phyloP scores from a whole-genome alignment of 1,140 invertebrate genomes.

The Philopotamus ludificatus region DNA sequence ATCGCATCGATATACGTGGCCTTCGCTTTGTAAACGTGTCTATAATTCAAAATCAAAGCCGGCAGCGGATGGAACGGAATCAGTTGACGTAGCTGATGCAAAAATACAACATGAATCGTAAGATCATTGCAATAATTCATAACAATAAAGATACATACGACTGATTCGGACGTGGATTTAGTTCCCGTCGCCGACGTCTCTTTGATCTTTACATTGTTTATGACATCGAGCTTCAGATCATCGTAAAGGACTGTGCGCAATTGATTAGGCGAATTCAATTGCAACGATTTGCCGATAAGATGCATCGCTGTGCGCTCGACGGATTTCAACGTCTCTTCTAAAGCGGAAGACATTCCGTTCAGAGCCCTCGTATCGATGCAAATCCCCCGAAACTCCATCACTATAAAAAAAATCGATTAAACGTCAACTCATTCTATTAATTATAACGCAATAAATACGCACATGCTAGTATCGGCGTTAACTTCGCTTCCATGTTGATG shows the following conservation, averaged over 20 bases:
- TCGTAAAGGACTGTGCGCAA: constrained; percentile 59
- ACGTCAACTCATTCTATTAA: constrained; percentile 17
- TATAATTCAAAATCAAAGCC: constrained; percentile 56
- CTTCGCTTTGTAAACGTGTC: constrained; percentile 58
- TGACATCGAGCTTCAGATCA: constrained; percentile 55
- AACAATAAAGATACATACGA: constrained; percentile 43
- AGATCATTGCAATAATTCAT: background rate
- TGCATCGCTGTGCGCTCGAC: constrained; percentile 53
- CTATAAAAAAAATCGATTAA: constrained; percentile 37
- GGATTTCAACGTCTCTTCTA: constrained; percentile 47
- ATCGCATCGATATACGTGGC: constrained; percentile 61
- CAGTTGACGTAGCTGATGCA: constrained; percentile 49
- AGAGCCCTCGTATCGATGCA: constrained; percentile 50
- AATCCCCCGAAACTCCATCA: constrained; percentile 54
- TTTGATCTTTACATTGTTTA: constrained; percentile 49
- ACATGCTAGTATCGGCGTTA: constrained; percentile 58
- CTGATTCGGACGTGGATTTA: constrained; percentile 59
- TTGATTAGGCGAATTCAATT: constrained; percentile 56
- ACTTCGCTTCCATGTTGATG: constrained; percentile 53
- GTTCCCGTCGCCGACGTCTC: constrained; percentile 52
- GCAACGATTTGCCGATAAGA: constrained; percentile 53
- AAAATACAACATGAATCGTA: background rate
- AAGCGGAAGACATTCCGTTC: constrained; percentile 48
- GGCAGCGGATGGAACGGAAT: constrained; percentile 55
- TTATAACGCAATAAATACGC: too few relatives aligned